These are phyloP conservation scores for Chelon auratus DNA, from an alignment of 2,797 vertebrate species.

Conservation along the genomic window DNA sequence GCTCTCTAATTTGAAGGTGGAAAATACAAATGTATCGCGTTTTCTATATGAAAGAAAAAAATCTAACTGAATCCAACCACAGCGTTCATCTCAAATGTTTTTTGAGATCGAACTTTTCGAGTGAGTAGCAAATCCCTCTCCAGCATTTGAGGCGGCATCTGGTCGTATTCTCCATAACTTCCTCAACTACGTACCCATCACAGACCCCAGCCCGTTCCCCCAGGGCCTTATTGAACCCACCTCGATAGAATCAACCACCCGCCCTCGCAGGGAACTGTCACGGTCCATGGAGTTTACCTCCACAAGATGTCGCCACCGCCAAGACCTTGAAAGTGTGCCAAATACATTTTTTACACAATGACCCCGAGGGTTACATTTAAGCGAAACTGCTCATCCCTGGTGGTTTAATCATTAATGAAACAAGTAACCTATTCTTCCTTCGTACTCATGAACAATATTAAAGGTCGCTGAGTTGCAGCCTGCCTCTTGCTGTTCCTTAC, in stretches of 20 bases:
- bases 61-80: no score
- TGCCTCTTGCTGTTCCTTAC: background rate
- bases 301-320: slow-evolving; percentile 75
- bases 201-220: slow-evolving; percentile 8
- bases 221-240: background rate
- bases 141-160: slow-evolving; percentile 57
- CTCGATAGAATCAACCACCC: slow-evolving; percentile 1
- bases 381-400: background rate
- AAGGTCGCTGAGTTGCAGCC: slow-evolving; percentile 41
- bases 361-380: slow-evolving; percentile 6
- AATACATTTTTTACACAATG: background rate
- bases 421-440: slow-evolving; percentile 11
- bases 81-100: background rate
- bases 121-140: background rate
- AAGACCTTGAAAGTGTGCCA: slow-evolving; percentile 48
- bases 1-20: background rate
- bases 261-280: background rate
- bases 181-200: slow-evolving; percentile 10
- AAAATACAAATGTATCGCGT: no score
- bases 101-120: background rate
- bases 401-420: slow-evolving; percentile 41
- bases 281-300: slow-evolving; percentile 32
- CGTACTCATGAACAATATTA: slow-evolving; percentile 10
- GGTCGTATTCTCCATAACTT: slow-evolving; percentile 42
- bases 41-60: no score